Evolutionary conservation across 2,888 invertebrate genomes (phyloP).

Genomic region (Troglohyphantes excavatus): DNA sequence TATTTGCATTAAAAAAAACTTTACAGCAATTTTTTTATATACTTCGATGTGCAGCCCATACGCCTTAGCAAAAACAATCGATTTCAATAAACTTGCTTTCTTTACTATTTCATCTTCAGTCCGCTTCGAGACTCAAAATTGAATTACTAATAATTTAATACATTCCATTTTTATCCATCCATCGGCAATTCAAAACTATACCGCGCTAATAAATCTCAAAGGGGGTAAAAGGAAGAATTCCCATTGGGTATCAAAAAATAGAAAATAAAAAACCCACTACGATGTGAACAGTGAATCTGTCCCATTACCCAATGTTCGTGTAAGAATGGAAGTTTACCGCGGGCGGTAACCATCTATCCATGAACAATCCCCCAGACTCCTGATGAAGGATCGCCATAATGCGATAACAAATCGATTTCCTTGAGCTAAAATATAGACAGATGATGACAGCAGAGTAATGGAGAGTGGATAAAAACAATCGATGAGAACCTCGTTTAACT

Average conservation of each 20-base stretch:
- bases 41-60: too few relatives aligned
- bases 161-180: too few relatives aligned
- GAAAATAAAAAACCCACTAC: slow-evolving; percentile 22
- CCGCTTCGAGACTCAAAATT: too few relatives aligned
- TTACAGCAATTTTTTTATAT: too few relatives aligned
- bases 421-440: slow-evolving; percentile 36
- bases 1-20: too few relatives aligned
- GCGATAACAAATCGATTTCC: slow-evolving; percentile 39
- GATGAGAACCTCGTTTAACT: slow-evolving; percentile 8
- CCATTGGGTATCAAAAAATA: too few relatives aligned
- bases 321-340: slow-evolving; percentile 24
- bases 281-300: background rate
- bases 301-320: slow-evolving; percentile 38
- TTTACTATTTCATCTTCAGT: too few relatives aligned
- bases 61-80: too few relatives aligned
- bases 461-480: slow-evolving; percentile 16
- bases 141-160: too few relatives aligned
- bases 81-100: too few relatives aligned
- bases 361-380: slow-evolving; percentile 4
- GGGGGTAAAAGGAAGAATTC: background rate
- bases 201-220: background rate
- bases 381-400: slow-evolving; percentile 46
- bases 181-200: background rate
- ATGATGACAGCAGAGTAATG: slow-evolving; percentile 22
- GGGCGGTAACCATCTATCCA: slow-evolving; percentile 28